Conservation (phyloP, 2,888 invertebrate genomes). For the Helicoverpa assulta region DNA sequence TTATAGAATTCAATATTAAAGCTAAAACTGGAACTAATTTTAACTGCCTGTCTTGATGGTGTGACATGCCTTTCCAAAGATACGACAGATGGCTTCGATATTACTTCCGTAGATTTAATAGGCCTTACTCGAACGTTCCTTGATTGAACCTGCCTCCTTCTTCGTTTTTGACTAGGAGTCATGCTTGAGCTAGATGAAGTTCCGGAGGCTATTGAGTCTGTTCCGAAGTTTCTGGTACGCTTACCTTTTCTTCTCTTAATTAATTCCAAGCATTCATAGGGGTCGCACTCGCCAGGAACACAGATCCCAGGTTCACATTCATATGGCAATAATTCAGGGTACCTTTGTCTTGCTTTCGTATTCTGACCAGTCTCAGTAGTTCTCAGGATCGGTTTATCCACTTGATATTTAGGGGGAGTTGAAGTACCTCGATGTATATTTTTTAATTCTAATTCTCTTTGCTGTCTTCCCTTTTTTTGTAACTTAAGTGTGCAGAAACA, state of each 20-base stretch:
- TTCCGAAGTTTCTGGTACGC: slow-evolving; percentile 39
- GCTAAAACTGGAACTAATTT: slow-evolving; percentile 66
- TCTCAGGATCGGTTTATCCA: slow-evolving; percentile 31
- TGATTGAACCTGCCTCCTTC: slow-evolving; percentile 39
- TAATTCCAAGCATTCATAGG: slow-evolving; percentile 60
- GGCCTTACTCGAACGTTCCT: slow-evolving; percentile 31
- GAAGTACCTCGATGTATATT: slow-evolving; percentile 51
- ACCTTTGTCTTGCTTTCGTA: slow-evolving; percentile 32
- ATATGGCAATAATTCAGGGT: slow-evolving; percentile 61
- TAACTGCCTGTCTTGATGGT: slow-evolving; percentile 61
- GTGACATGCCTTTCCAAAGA: slow-evolving; percentile 18
- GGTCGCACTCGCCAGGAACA: slow-evolving; percentile 68
- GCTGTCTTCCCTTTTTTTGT: slow-evolving; percentile 57
- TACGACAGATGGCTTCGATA: slow-evolving; percentile 28
- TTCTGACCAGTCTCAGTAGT: slow-evolving; percentile 51
- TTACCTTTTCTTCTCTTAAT: slow-evolving; percentile 58
- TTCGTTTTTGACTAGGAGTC: slow-evolving; percentile 35
- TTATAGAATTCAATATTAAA: slow-evolving; percentile 70
- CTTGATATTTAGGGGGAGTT: slow-evolving; percentile 43
- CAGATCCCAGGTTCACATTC: slow-evolving; percentile 70
- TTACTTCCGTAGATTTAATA: slow-evolving; percentile 23
- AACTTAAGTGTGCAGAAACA: slow-evolving; percentile 71
- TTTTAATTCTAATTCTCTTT: slow-evolving; percentile 32
- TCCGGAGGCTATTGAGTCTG: slow-evolving; percentile 40
- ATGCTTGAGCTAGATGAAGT: slow-evolving; percentile 47